Base-by-base conservation (phyloP, 2,797 vertebrate genomes). In the Hipposideros larvatus region DNA sequence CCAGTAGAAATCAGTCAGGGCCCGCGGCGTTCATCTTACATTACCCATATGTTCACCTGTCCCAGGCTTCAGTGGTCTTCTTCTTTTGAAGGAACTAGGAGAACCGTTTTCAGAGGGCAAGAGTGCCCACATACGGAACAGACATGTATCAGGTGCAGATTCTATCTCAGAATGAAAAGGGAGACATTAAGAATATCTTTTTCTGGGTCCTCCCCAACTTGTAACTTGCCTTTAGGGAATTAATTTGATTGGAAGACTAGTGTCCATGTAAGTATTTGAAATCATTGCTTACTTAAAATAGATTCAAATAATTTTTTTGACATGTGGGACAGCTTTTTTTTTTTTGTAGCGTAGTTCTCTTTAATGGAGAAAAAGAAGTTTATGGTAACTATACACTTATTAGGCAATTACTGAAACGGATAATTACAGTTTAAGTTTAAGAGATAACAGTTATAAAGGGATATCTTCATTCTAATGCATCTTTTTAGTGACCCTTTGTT, bases 281-380 rank as follows among this genome's bases (percentile, higher is more conserved):
- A 92, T 79, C 7, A 91, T 91, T 87, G 77, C 46, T 94, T 94
- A 78, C 71, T 93, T 75, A 51, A 51, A 91, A 87, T 73, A 80
- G 51, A 46, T 55, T 87, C 41, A 68, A 73, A 55, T 71, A 9
- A 2, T 19, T 65, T 94, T 68, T 92, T 71, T 31, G 22, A 87
- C 15, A 26, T 80, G n/a, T 80, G 66, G n/a, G 13, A 51, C 0
- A 51, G n/a, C 21, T 1, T 31, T 79, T 74, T 7, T 4, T n/a
- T 37, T 78, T 24, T 55, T 26, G 43, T 43, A 74, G 16, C 66
- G 61, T 66, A 34, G 31, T 70, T 83, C 37, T 55, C 15, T 77
- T 87, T 78, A 91, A 59, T 83, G 51, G 73, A 78, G 48, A 28
- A 80, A 86, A 78, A 46, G 24, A 87, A 79, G 22, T 53, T 83